These are phyloP conservation scores for Panulirus ornatus DNA, from an alignment of 1,140 invertebrate species.

Conservation along the genomic window DNA sequence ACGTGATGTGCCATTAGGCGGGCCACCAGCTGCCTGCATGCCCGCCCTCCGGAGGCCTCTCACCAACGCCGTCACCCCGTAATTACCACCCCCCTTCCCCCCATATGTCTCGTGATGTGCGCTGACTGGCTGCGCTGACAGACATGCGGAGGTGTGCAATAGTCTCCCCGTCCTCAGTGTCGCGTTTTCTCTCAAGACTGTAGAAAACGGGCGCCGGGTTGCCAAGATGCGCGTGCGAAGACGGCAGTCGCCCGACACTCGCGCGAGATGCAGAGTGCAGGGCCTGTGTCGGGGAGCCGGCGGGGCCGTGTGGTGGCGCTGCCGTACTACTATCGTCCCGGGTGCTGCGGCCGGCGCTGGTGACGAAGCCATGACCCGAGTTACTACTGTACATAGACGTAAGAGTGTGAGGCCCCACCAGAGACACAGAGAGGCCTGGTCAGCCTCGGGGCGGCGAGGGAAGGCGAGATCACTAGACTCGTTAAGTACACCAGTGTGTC, in stretches of 20 bases:
- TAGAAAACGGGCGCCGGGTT: background rate
- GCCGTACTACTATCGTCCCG: background rate
- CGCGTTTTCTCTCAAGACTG: background rate
- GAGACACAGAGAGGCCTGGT: background rate
- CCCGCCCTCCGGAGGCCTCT: too few species aligned
- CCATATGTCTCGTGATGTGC: background rate
- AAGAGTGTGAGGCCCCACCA: background rate
- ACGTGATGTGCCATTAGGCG: background rate
- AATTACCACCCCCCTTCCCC: background rate
- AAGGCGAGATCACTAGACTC: background rate
- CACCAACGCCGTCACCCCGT: background rate
- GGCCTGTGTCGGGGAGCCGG: background rate
- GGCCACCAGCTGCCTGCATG: too few species aligned
- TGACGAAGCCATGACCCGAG: background rate
- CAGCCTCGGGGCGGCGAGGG: background rate
- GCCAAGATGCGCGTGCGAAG: background rate
- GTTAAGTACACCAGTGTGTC: background rate
- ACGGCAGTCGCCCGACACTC: background rate
- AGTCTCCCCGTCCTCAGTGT: background rate
- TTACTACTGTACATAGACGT: background rate
- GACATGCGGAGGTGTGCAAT: background rate
- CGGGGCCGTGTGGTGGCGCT: background rate
- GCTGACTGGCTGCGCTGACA: background rate
- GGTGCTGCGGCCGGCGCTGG: background rate
- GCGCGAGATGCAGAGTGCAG: conserved; percentile 23